phyloP scores from a whole-genome alignment of 2,888 invertebrate genomes.

The Rhamphomyia laevipes region DNA sequence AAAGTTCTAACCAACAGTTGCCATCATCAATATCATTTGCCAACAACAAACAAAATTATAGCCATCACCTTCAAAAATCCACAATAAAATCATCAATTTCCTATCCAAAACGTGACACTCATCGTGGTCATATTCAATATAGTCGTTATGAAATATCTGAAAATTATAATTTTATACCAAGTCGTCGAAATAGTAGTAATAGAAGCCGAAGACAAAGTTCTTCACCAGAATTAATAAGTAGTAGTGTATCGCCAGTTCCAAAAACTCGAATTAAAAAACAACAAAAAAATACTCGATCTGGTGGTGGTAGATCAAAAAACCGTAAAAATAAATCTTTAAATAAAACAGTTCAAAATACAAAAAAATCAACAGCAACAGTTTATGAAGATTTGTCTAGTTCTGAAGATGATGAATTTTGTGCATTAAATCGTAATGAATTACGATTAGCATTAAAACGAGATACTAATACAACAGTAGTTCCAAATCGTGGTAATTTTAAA shows the following conservation, averaged over 20 bases:
- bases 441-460: conserved; percentile 21
- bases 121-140: neutral
- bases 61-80: conserved; percentile 5
- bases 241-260: no score
- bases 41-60: conserved; percentile 8
- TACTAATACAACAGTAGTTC: no score
- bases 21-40: conserved; percentile 8
- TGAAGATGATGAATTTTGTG: conserved; percentile 15
- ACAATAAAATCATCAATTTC: neutral
- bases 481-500: neutral
- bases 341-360: no score
- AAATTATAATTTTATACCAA: neutral
- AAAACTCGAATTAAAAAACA: no score
- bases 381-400: conserved; percentile 7
- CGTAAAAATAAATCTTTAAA: conserved; percentile 3
- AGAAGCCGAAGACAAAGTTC: no score
- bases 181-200: no score
- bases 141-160: neutral
- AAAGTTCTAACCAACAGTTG: conserved; percentile 2
- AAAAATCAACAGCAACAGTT: neutral
- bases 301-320: conserved; percentile 1
- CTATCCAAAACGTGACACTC: conserved; percentile 3
- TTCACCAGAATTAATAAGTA: no score
- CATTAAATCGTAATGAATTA: conserved; percentile 26
- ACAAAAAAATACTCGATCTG: neutral